A percentile compares a stretch with the other conserved stretches of the same genome.
Conservation (phyloP, 2,113 vertebrate genomes). For the Oreochromis niloticus region DNA sequence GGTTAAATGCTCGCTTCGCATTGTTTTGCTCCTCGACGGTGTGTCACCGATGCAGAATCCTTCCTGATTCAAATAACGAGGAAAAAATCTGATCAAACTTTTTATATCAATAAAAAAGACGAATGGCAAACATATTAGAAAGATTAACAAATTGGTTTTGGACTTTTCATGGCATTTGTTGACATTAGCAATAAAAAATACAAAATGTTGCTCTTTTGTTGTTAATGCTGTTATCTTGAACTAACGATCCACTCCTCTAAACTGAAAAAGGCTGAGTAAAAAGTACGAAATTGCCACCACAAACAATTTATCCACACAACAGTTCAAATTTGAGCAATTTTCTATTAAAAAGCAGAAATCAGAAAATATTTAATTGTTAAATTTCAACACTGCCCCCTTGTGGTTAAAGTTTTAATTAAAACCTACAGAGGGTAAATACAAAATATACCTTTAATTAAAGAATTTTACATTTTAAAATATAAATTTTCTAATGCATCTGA, state of each 20-base stretch:
- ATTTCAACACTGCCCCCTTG: neutral
- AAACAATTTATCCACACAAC: neutral
- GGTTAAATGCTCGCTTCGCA: neutral
- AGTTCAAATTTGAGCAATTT: neutral
- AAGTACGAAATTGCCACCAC: neutral
- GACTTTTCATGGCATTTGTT: neutral
- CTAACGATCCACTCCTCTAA: neutral
- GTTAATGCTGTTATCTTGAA: fast-evolving
- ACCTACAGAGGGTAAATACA: neutral
- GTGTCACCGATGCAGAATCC: neutral
- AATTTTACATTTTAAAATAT: neutral
- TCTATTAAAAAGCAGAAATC: neutral
- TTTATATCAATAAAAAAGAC: neutral
- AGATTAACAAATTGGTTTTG: neutral
- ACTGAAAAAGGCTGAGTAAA: neutral
- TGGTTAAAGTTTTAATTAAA: neutral
- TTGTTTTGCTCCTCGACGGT: neutral
- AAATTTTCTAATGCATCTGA: neutral
- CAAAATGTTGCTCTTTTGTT: neutral
- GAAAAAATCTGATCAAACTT: neutral
- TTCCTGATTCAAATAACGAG: neutral
- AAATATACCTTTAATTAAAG: neutral
- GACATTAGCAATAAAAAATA: neutral
- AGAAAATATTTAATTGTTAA: neutral
- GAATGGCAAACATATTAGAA: neutral